A percentile compares a stretch with the other conserved stretches of the same genome.
Conservation (phyloP, 1,140 invertebrate genomes). For the Centruroides sculpturatus region DNA sequence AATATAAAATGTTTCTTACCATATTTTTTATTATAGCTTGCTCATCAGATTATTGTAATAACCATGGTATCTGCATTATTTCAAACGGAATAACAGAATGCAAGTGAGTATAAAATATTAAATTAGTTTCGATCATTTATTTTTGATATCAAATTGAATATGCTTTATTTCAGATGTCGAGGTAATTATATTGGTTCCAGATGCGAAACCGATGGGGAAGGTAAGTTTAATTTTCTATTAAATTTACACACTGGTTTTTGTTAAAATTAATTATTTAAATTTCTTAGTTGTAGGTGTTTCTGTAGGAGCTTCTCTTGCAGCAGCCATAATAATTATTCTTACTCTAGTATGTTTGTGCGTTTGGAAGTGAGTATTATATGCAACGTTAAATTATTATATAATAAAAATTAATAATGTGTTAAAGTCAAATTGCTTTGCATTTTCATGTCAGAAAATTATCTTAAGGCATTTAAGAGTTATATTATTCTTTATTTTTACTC, state of each 20-base stretch:
- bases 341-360: slow-evolving; percentile 74
- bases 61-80: slow-evolving; percentile 63
- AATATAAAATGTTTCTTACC: too few relatives aligned
- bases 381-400: too few relatives aligned
- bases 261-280: not conserved
- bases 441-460: too few relatives aligned
- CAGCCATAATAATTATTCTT: slow-evolving; percentile 69
- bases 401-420: too few relatives aligned
- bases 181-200: slow-evolving; percentile 72
- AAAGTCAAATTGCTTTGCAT: too few relatives aligned
- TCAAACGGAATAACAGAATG: slow-evolving; percentile 56
- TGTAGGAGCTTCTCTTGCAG: slow-evolving; percentile 73
- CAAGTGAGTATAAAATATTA: slow-evolving; percentile 21
- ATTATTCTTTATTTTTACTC: not conserved
- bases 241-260: not conserved
- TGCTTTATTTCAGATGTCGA: slow-evolving; percentile 43
- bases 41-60: slow-evolving; percentile 54
- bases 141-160: too few relatives aligned
- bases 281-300: slow-evolving; percentile 59
- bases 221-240: slow-evolving; percentile 2
- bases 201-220: slow-evolving; percentile 78
- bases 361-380: slow-evolving; percentile 53
- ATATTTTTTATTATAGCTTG: slow-evolving; percentile 50
- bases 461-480: too few relatives aligned
- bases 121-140: too few relatives aligned